A percentile compares a stretch with the other conserved stretches of the same genome.
These are phyloP conservation scores for Pachymerium ferrugineum DNA, from an alignment of 2,888 invertebrate genomes.

Conservation along the genomic window DNA sequence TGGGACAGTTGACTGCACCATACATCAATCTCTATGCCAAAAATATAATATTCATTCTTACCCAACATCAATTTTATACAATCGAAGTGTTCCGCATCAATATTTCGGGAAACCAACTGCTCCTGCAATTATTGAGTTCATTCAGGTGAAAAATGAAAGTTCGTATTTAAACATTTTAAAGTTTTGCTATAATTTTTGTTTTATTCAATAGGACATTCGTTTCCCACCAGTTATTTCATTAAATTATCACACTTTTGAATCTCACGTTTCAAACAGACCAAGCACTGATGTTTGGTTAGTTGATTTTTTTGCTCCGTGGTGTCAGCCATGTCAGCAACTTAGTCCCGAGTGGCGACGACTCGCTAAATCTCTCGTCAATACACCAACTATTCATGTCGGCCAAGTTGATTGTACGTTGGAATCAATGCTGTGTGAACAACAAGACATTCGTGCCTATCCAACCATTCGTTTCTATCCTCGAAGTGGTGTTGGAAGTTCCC, in stretches of 20 bases:
- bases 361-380: conserved; percentile 53
- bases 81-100: conserved; percentile 53
- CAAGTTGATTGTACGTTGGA: conserved; percentile 63
- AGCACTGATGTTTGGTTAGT: conserved; percentile 60
- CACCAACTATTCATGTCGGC: conserved; percentile 56
- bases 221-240: conserved; percentile 56
- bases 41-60: conserved; percentile 59
- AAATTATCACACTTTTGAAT: conserved; percentile 54
- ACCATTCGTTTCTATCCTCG: conserved; percentile 61
- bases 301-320: conserved; percentile 70
- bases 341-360: conserved; percentile 62
- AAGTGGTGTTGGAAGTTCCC: background rate
- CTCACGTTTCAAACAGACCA: conserved; percentile 53
- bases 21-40: conserved; percentile 56
- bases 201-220: conserved; percentile 45
- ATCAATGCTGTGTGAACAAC: conserved; percentile 54
- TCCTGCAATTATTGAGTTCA: conserved; percentile 59
- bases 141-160: conserved; percentile 49
- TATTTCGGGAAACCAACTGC: conserved; percentile 59
- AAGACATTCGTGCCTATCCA: conserved; percentile 62
- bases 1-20: conserved; percentile 65
- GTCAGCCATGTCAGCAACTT: conserved; percentile 65
- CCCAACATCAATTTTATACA: conserved; percentile 65
- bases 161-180: background rate
- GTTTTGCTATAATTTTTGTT: conserved; percentile 30